Evolutionary conservation across 2,797 vertebrate species (phyloP), one percentile per base, ranked within the genome.

Genomic region (Phrynocephalus guinanensis): DNA sequence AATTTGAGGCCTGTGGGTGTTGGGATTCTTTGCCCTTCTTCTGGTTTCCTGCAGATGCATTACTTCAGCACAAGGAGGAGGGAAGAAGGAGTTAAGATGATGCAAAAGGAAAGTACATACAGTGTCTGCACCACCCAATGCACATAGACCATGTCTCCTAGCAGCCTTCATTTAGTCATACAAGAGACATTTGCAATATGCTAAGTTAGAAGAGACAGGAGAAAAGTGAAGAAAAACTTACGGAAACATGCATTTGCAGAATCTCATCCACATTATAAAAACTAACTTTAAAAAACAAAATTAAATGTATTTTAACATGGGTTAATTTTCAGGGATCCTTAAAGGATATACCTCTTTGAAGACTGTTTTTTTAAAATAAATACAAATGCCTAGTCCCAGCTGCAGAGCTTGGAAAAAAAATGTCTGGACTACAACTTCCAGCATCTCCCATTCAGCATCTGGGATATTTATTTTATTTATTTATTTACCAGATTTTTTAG

Each of bases 331-430:
- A n/a, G 30, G n/a, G 24, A 63, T 9, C 56, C 38, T 7, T 26
- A 73, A 72, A 52, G 80, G 85, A 66, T 75, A 63, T n/a, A 80
- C 22, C 38, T 75, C 67, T 24, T 77, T 79, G 30, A 70, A 24
- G 11, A 44, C 3, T 44, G 3, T 15, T 67, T 28, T 82, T 82
- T 15, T 9, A 28, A 67, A 81, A 79, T 33, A 86, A 20, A 16
- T 44, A 70, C 30, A 28, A 24, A 33, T 70, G 72, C 11, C 67
- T 79, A 26, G 22, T 50, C 22, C 15, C 81, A 30, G 52, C 60
- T 63, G 60, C 60, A 63, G 60, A 63, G 18, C 60, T 63, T 20
- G 16, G 60, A 18, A 20, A 63, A 38, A n/a, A 63, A 63, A 63
- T 63, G 16, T 63, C 60, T 63, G 18, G 18, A 63, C 60, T 18